Evolutionary conservation across 2,888 invertebrate genomes (phyloP).

Genomic region (Conus canariensis): DNA sequence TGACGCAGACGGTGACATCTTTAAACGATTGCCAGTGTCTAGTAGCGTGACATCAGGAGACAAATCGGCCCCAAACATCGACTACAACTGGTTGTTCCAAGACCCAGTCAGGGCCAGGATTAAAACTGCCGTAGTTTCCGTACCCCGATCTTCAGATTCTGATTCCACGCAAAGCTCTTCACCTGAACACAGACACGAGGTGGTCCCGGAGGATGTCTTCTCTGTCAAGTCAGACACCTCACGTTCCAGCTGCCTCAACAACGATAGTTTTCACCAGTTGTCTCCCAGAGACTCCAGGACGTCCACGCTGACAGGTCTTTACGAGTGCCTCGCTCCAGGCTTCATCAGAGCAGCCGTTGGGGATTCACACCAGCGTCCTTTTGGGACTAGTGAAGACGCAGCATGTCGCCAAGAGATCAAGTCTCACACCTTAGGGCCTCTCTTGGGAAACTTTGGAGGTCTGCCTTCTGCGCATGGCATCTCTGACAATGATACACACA

Average conservation of each 20-base stretch:
- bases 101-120: background rate
- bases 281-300: constrained; percentile 12
- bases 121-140: constrained; percentile 15
- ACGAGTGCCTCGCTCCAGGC: constrained; percentile 41
- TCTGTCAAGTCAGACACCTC: constrained; percentile 22
- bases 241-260: constrained; percentile 18
- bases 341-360: constrained; percentile 36
- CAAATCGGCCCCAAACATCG: background rate
- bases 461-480: background rate
- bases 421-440: background rate
- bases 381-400: background rate
- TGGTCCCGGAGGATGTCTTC: background rate
- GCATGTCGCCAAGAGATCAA: no score
- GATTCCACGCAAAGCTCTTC: constrained; percentile 23
- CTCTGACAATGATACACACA: background rate
- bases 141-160: constrained; percentile 23
- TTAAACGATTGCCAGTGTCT: background rate
- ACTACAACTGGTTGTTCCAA: background rate
- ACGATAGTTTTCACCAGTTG: constrained; percentile 26
- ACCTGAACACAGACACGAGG: constrained; percentile 4
- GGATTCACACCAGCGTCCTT: constrained; percentile 11
- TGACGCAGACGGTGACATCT: background rate
- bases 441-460: constrained; percentile 3
- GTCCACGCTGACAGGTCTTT: constrained; percentile 10
- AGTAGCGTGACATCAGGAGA: background rate